Base-by-base conservation (phyloP, 1,140 invertebrate genomes). In the Theocolax elegans region DNA sequence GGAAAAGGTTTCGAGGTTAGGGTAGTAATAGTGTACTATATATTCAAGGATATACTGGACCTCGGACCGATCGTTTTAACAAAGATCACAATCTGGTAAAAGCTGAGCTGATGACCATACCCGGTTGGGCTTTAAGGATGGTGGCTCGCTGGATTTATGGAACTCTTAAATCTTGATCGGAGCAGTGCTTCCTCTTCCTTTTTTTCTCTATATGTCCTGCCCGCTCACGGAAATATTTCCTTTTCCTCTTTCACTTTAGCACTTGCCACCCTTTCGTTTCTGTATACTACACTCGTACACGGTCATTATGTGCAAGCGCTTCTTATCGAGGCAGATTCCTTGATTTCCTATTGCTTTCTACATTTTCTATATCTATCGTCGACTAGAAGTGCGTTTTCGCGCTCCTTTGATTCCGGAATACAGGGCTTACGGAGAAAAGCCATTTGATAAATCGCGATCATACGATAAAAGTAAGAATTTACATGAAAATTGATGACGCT, bases 61-160 rank as follows among this genome's bases (percentile, higher is more conserved):
- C n/a, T n/a, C n/a, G n/a, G n/a, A n/a, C 72, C 70, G 76, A 79
- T 79, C 77, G 73, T 56, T 6, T 35, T 10, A 31, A 23, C 31
- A 42, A 59, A 23, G 35, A 77, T 73, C 73, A 80, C 81, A 82
- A 81, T 81, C 80, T 77, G 76, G 79, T 81, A 81, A 82, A 81
- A 79, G 79, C 9, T 29, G 1, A 23, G 49, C 71, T 79, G 75
- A n/a, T n/a, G n/a, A 76, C 76, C 78, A 69, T 70, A 35, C 8
- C 17, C 2, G 44, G 64, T n/a, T 38, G 59, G 62, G 76, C 75
- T 71, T 75, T 80, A 78, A 77, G 80, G 77, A n/a, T n/a, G 74
- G 76, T 79, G 76, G 79, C 67, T 71, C 62, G 51, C 46, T 71
- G 77, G 80, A 83, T 83, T 83, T 83, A 83, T 83, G 75, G 75